Evolutionary conservation across 2,888 invertebrate species (phyloP).

Genomic region (Aricia artaxerxes): DNA sequence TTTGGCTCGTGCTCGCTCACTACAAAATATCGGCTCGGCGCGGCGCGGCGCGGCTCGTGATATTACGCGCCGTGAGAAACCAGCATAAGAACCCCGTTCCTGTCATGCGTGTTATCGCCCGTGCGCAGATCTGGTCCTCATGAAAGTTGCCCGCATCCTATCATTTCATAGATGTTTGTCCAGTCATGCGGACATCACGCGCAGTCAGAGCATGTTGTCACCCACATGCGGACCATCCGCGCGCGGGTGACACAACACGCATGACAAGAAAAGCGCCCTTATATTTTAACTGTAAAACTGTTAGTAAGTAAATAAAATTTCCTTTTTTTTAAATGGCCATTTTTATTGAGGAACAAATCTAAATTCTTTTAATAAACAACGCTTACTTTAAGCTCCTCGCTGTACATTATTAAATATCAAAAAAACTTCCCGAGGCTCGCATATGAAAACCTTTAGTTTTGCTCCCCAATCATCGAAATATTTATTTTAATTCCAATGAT

Average conservation of each 20-base stretch:
- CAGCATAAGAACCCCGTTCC: too few species aligned
- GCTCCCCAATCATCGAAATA: slow-evolving; percentile 64
- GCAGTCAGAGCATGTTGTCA: neutral
- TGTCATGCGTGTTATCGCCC: too few species aligned
- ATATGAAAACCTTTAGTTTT: slow-evolving; percentile 61
- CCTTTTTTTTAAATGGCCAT: slow-evolving; percentile 49
- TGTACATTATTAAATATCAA: slow-evolving; percentile 52
- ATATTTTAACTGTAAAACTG: neutral
- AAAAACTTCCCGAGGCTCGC: slow-evolving; percentile 43
- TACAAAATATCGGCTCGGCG: too few species aligned
- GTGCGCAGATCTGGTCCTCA: too few species aligned
- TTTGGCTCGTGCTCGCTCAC: too few species aligned
- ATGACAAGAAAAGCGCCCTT: neutral
- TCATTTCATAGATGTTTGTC: neutral
- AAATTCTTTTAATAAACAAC: slow-evolving; percentile 55
- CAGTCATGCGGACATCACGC: neutral
- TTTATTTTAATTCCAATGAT: slow-evolving; percentile 61
- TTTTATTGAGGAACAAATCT: slow-evolving; percentile 72
- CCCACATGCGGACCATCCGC: neutral
- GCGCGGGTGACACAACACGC: too few species aligned
- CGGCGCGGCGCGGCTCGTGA: too few species aligned
- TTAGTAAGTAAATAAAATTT: slow-evolving; percentile 36
- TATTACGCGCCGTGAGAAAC: too few species aligned
- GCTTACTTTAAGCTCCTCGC: slow-evolving; percentile 47
- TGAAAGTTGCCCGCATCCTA: too few species aligned